phyloP scores from a whole-genome alignment of 2,888 invertebrate genomes.

The Petrolisthes manimaculis region DNA sequence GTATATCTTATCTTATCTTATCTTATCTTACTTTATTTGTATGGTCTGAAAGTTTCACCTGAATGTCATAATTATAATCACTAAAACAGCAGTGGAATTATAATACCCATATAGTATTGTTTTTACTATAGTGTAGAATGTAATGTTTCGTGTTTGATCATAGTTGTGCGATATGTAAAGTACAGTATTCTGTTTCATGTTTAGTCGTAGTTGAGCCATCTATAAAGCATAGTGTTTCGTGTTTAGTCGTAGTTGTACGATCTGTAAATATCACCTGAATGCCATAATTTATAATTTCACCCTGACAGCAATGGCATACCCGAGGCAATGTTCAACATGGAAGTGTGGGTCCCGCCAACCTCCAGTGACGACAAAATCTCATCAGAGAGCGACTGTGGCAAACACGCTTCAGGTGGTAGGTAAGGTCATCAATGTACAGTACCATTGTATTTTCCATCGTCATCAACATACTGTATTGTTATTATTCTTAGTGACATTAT shows the following conservation, averaged over 20 bases:
- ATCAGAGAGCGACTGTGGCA: conserved; percentile 54
- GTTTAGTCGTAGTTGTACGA: not conserved
- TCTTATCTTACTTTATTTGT: too few species aligned
- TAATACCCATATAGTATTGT: too few species aligned
- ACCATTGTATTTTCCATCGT: not conserved
- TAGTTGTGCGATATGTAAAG: too few species aligned
- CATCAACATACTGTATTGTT: not conserved
- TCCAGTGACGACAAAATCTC: conserved; percentile 73
- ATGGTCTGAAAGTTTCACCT: too few species aligned
- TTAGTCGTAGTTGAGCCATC: too few species aligned
- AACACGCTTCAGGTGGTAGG: conserved; percentile 63
- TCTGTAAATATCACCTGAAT: not conserved
- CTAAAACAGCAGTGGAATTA: too few species aligned
- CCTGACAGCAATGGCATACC: conserved; percentile 66
- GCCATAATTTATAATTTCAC: conserved; percentile 1
- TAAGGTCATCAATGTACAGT: not conserved
- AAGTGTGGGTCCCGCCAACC: conserved; percentile 79
- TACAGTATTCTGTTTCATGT: too few species aligned
- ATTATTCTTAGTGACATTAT: not conserved
- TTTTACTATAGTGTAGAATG: too few species aligned
- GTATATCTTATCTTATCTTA: too few species aligned
- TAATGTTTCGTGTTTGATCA: too few species aligned
- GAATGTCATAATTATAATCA: too few species aligned
- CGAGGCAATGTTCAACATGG: conserved; percentile 76
- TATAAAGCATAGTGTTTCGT: too few species aligned